These are phyloP conservation scores for Tachysurus vachellii DNA, from an alignment of 2,113 vertebrate species.

Conservation along the genomic window DNA sequence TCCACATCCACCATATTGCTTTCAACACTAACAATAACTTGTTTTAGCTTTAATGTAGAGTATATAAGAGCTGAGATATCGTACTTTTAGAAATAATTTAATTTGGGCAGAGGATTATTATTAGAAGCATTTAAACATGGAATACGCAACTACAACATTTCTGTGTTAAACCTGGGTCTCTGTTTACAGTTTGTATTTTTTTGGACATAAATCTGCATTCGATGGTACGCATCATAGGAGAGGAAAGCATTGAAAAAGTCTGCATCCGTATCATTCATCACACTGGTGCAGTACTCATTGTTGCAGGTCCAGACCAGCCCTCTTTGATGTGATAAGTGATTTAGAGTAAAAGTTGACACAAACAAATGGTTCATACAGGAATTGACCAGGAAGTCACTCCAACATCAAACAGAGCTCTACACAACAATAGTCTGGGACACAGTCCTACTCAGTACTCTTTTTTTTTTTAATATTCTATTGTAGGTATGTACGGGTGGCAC, in stretches of 20 bases:
- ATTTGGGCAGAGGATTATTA: neutral
- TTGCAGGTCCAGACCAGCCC: conserved; percentile 60
- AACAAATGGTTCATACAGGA: conserved; percentile 73
- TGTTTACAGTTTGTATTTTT: conserved; percentile 52
- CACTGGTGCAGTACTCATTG: conserved; percentile 68
- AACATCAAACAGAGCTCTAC: conserved; percentile 71
- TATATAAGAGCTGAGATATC: neutral
- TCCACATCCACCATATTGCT: neutral
- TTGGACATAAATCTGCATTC: conserved; percentile 63
- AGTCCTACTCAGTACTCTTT: conserved; percentile 52
- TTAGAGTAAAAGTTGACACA: conserved; percentile 69
- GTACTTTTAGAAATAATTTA: neutral
- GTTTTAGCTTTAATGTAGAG: neutral
- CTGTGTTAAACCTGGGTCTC: neutral
- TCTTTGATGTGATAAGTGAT: conserved; percentile 80
- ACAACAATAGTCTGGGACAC: conserved; percentile 70
- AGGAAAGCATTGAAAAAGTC: conserved; percentile 67
- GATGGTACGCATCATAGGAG: conserved; percentile 64
- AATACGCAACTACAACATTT: neutral
- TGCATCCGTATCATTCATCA: conserved; percentile 74
- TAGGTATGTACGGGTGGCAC: conserved; percentile 54
- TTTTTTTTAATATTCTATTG: conserved; percentile 45
- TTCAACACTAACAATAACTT: conserved; percentile 1
- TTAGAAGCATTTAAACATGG: neutral
- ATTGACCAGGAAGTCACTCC: conserved; percentile 71